Evolutionary conservation across 2,113 vertebrate species (phyloP).

Genomic region (Phalacrocorax aristotelis): DNA sequence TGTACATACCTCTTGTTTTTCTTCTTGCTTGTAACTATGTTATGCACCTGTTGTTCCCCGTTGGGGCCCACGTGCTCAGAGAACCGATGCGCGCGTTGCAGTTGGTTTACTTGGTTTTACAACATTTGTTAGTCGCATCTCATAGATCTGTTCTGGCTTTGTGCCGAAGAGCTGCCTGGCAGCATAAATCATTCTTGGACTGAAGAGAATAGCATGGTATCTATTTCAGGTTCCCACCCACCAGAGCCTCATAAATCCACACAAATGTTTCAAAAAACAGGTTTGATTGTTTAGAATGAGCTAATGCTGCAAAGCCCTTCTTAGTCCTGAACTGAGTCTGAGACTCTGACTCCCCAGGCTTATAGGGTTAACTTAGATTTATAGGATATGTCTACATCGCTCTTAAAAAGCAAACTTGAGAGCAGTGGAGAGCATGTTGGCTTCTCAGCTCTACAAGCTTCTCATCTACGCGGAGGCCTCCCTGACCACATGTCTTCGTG

Average conservation of each 20-base stretch:
- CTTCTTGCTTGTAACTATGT: constrained; percentile 10
- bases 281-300: constrained; percentile 42
- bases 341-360: not conserved
- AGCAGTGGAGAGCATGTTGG: not conserved
- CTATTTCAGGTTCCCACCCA: constrained; percentile 57
- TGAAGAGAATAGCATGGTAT: constrained; percentile 10
- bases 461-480: not conserved
- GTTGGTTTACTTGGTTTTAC: constrained; percentile 36
- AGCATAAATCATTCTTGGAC: constrained; percentile 56
- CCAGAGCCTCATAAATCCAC: constrained; percentile 53
- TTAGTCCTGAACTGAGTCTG: not conserved
- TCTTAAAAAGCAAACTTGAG: constrained; percentile 1
- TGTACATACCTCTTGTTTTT: constrained; percentile 17
- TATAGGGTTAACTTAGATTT: constrained; percentile 47
- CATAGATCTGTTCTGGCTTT: constrained; percentile 23
- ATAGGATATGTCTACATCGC: not conserved
- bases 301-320: constrained; percentile 37
- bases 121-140: constrained; percentile 16
- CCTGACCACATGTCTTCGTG: not conserved
- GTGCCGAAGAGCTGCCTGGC: constrained; percentile 23
- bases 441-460: not conserved
- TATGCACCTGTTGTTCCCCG: constrained; percentile 40
- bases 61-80: not conserved
- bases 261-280: constrained; percentile 29
- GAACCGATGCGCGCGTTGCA: not conserved